Evolutionary conservation across 2,888 invertebrate genomes (phyloP).

Genomic region (Lysandra coridon): DNA sequence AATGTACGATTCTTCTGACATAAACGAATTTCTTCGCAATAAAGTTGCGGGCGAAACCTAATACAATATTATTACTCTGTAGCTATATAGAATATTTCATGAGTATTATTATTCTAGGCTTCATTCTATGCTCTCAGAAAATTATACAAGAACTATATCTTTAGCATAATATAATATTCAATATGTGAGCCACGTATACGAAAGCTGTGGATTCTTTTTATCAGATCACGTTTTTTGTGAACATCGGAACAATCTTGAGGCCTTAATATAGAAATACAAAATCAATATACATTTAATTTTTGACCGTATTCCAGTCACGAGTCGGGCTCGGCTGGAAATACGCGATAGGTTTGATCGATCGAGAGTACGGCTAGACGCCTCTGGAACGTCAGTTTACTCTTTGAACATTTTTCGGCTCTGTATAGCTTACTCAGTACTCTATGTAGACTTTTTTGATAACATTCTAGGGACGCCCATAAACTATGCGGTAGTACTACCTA

Average conservation of each 20-base stretch:
- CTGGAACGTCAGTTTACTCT: too few relatives aligned
- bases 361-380: too few relatives aligned
- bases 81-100: neutral
- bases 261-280: slow-evolving; percentile 30
- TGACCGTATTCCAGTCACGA: slow-evolving; percentile 44
- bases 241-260: slow-evolving; percentile 13
- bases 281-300: slow-evolving; percentile 38
- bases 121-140: neutral
- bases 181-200: slow-evolving; percentile 8
- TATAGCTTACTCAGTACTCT: too few relatives aligned
- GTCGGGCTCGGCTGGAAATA: slow-evolving; percentile 26
- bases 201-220: slow-evolving; percentile 7
- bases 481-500: too few relatives aligned
- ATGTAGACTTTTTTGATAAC: too few relatives aligned
- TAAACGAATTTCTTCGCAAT: too few relatives aligned
- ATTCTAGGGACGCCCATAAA: too few relatives aligned
- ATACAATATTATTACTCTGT: neutral
- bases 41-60: too few relatives aligned
- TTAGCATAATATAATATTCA: slow-evolving; percentile 15
- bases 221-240: slow-evolving; percentile 24
- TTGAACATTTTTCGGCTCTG: too few relatives aligned
- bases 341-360: neutral
- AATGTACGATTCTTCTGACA: too few relatives aligned
- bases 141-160: slow-evolving; percentile 12
- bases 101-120: neutral